Conservation (phyloP, 2,888 invertebrate species). For the Drosophila infuscata region DNA sequence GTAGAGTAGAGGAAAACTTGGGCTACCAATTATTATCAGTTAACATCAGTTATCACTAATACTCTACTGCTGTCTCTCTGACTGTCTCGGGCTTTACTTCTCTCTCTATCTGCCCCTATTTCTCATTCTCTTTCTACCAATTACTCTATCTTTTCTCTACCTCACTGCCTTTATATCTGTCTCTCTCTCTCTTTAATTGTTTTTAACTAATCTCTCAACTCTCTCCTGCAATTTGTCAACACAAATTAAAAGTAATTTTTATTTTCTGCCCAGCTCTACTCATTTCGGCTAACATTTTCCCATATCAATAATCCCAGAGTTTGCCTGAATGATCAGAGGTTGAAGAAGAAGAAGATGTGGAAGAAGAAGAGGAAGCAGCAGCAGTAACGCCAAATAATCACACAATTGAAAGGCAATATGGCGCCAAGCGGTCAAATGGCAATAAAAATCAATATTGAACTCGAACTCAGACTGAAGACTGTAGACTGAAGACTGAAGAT, state of each 20-base stretch:
- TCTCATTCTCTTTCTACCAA: not conserved
- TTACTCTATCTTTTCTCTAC: not conserved
- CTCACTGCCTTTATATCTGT: not conserved
- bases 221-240: slow-evolving; percentile 15
- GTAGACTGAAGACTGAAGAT: not conserved
- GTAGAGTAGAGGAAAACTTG: not conserved
- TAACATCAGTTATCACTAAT: not conserved
- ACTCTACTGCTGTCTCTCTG: not conserved
- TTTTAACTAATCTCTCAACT: not conserved
- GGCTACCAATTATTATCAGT: not conserved
- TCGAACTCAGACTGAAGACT: slow-evolving; percentile 27
- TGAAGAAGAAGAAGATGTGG: not conserved
- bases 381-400: slow-evolving; percentile 57
- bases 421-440: slow-evolving; percentile 84
- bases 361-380: not conserved
- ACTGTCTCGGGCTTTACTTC: not conserved
- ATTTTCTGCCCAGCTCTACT: not conserved
- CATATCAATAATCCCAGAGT: slow-evolving; percentile 60
- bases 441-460: slow-evolving; percentile 80
- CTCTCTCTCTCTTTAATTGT: not conserved
- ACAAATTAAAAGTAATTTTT: slow-evolving; percentile 20
- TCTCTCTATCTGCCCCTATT: not conserved
- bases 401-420: slow-evolving; percentile 78
- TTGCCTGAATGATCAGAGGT: slow-evolving; percentile 29
- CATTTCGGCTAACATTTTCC: slow-evolving; percentile 41